phyloP scores from a whole-genome alignment of 2,113 vertebrate species.

The Lethenteron reissneri region DNA sequence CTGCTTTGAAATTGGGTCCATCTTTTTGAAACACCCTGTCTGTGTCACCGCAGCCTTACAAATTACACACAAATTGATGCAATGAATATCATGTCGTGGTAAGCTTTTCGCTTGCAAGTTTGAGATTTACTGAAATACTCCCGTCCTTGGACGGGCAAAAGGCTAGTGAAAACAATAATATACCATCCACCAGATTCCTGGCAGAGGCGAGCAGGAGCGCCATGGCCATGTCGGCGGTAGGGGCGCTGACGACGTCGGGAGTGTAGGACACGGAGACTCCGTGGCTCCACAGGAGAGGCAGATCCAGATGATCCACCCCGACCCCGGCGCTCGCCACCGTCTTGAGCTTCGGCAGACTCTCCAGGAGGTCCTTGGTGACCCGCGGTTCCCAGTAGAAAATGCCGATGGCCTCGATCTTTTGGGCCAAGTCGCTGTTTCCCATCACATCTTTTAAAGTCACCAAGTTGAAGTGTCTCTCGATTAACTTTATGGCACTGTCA shows the following conservation, averaged over 20 bases:
- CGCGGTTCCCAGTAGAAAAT: slow-evolving; percentile 17
- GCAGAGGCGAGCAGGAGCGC: slow-evolving; percentile 40
- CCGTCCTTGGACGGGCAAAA: no score
- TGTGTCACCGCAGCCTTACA: no score
- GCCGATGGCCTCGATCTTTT: slow-evolving; percentile 26
- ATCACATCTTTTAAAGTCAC: slow-evolving; percentile 26
- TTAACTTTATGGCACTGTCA: neutral
- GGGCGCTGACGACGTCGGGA: slow-evolving; percentile 21
- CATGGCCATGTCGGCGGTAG: slow-evolving; percentile 42
- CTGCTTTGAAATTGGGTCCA: no score
- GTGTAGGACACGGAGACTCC: slow-evolving; percentile 39
- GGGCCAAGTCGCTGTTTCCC: slow-evolving; percentile 18
- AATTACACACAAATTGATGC: no score
- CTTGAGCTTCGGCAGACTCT: slow-evolving; percentile 29
- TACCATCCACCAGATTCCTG: slow-evolving; percentile 33
- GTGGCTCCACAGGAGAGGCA: slow-evolving; percentile 26
- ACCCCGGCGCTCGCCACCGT: slow-evolving; percentile 29
- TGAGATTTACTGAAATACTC: no score
- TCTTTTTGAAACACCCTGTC: no score
- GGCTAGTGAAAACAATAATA: neutral
- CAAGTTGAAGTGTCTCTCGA: slow-evolving; percentile 32
- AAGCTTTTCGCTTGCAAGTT: no score
- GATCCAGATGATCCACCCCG: slow-evolving; percentile 38
- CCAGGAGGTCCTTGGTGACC: slow-evolving; percentile 20
- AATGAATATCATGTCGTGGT: no score